phyloP scores from a whole-genome alignment of 2,888 invertebrate species.

The Watsonalla cultraria region DNA sequence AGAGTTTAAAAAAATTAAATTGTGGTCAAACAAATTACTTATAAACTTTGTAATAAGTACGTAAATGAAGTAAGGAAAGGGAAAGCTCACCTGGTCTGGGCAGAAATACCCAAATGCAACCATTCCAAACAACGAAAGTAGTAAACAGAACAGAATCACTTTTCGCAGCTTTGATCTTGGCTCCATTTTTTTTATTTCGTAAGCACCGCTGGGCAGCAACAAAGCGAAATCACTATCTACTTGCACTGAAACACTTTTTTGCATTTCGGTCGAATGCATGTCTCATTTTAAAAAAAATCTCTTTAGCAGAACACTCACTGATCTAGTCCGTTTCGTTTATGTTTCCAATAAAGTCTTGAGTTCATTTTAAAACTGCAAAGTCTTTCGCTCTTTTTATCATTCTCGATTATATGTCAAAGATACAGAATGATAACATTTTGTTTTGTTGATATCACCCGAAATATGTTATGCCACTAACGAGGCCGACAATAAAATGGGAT shows the following conservation, averaged over 20 bases:
- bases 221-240: slow-evolving; percentile 90
- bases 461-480: slow-evolving; percentile 40
- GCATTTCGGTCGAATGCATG: slow-evolving; percentile 80
- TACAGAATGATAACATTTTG: slow-evolving; percentile 46
- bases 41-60: too few relatives aligned
- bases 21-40: too few relatives aligned
- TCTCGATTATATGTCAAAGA: slow-evolving; percentile 36
- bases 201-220: slow-evolving; percentile 86
- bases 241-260: slow-evolving; percentile 89
- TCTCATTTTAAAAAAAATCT: slow-evolving; percentile 75
- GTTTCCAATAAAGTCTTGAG: slow-evolving; percentile 26
- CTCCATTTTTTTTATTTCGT: slow-evolving; percentile 92
- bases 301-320: slow-evolving; percentile 44
- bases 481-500: slow-evolving; percentile 46
- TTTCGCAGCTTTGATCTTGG: slow-evolving; percentile 88
- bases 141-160: slow-evolving; percentile 89
- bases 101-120: slow-evolving; percentile 94
- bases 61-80: background rate
- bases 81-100: slow-evolving; percentile 85
- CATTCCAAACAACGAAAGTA: slow-evolving; percentile 90
- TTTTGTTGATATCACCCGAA: slow-evolving; percentile 42
- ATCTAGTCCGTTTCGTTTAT: slow-evolving; percentile 34
- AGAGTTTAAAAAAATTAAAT: too few relatives aligned
- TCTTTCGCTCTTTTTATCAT: slow-evolving; percentile 37
- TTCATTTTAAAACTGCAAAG: slow-evolving; percentile 15